Evolutionary conservation across 2,888 invertebrate species (phyloP).

Genomic region (Eubasilissa splendida): DNA sequence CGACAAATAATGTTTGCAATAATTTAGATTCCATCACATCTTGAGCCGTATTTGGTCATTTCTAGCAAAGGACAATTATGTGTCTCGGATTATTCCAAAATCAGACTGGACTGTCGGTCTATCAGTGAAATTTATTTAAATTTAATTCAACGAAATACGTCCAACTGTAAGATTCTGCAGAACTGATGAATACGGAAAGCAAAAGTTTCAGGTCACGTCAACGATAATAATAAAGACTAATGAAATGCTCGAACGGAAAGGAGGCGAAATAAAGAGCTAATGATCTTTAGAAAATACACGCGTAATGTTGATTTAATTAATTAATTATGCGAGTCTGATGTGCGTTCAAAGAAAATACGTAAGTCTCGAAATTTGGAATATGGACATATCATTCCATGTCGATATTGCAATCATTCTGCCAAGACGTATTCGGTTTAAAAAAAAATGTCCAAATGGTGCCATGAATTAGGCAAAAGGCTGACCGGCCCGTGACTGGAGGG

Average conservation of each 20-base stretch:
- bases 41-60: not conserved
- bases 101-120: slow-evolving; percentile 4
- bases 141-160: slow-evolving; percentile 17
- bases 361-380: not conserved
- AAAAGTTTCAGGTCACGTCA: slow-evolving; percentile 1
- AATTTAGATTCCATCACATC: too few relatives aligned
- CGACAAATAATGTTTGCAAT: too few relatives aligned
- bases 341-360: too few relatives aligned
- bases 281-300: too few relatives aligned
- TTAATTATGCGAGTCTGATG: too few relatives aligned
- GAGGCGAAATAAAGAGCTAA: too few relatives aligned
- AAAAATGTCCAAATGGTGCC: slow-evolving; percentile 19
- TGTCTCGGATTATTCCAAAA: slow-evolving; percentile 16
- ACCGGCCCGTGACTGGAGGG: not conserved
- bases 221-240: not conserved
- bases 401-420: slow-evolving; percentile 12
- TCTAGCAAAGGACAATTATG: slow-evolving; percentile 5
- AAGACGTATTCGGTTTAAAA: slow-evolving; percentile 13
- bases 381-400: not conserved
- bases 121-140: slow-evolving; percentile 18
- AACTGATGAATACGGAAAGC: not conserved
- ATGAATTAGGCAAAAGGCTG: slow-evolving; percentile 39
- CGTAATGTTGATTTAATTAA: too few relatives aligned
- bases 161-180: not conserved
- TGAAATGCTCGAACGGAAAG: not conserved